phyloP scores from a whole-genome alignment of 2,888 invertebrate species.

The Zelleria hepariella region DNA sequence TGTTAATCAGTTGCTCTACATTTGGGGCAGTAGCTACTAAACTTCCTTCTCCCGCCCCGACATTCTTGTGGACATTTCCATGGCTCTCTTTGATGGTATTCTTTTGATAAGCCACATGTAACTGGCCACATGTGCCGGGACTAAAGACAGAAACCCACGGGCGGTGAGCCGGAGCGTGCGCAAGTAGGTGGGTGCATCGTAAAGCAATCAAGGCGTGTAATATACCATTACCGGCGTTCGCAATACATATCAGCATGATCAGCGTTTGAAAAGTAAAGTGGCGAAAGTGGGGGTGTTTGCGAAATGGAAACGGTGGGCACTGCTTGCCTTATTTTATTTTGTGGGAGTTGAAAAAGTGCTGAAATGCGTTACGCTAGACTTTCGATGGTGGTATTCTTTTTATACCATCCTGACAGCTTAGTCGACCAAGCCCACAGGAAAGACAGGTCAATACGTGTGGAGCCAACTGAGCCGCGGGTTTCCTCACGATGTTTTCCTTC shows the following conservation, averaged over 20 bases:
- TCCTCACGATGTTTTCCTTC: too few relatives aligned
- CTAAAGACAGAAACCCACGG: not conserved
- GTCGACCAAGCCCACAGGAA: too few relatives aligned
- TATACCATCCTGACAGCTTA: too few relatives aligned
- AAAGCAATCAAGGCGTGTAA: conserved; percentile 1
- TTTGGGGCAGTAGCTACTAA: too few relatives aligned
- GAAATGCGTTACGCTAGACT: too few relatives aligned
- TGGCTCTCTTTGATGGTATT: not conserved
- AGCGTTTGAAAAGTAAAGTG: not conserved
- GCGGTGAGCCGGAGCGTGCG: not conserved
- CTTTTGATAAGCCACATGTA: not conserved
- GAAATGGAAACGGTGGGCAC: not conserved
- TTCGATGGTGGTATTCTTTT: too few relatives aligned
- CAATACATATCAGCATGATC: not conserved
- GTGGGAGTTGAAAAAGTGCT: too few relatives aligned
- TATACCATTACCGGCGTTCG: not conserved
- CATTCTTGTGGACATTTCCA: not conserved
- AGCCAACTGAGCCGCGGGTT: too few relatives aligned
- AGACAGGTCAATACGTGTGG: too few relatives aligned
- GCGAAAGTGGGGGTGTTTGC: not conserved
- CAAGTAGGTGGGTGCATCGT: not conserved
- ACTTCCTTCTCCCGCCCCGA: too few relatives aligned
- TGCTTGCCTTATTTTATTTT: not conserved
- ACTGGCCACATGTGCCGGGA: not conserved
- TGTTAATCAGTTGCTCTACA: too few relatives aligned